Conservation (phyloP, 2,797 vertebrate genomes). For the Liparis tanakae region DNA sequence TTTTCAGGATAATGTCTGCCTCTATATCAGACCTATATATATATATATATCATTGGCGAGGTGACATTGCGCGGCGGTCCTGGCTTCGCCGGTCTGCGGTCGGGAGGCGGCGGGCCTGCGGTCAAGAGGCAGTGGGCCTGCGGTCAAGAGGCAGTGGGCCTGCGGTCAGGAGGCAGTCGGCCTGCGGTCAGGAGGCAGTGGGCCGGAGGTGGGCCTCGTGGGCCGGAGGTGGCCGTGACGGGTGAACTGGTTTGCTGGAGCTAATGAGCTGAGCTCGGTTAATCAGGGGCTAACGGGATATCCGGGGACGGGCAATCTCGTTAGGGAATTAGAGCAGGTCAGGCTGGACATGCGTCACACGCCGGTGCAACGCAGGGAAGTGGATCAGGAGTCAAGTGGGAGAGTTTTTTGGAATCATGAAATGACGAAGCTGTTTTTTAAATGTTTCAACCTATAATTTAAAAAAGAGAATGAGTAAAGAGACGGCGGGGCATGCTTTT, state of each 20-base stretch:
- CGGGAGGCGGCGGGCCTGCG: too few relatives aligned
- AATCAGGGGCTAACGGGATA: slow-evolving; percentile 83
- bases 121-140: too few relatives aligned
- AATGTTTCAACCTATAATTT: neutral
- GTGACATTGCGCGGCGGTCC: neutral
- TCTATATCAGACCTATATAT: too few relatives aligned
- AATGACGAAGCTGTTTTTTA: neutral
- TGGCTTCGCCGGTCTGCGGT: too few relatives aligned
- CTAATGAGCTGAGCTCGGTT: slow-evolving; percentile 83
- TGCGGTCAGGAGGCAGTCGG: too few relatives aligned
- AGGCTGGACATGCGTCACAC: slow-evolving; percentile 77
- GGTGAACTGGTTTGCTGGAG: slow-evolving; percentile 76
- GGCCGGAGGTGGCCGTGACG: slow-evolving; percentile 49
- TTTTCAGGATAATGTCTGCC: neutral
- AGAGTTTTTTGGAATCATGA: neutral
- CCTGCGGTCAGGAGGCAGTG: slow-evolving; percentile 16
- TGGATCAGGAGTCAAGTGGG: slow-evolving; percentile 59
- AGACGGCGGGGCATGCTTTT: neutral
- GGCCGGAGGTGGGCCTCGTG: slow-evolving; percentile 12
- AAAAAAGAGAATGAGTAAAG: neutral
- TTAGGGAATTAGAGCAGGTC: slow-evolving; percentile 83
- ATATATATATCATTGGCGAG: neutral
- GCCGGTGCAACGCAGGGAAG: slow-evolving; percentile 20
- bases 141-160: too few relatives aligned
- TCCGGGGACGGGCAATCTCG: slow-evolving; percentile 79